Evolutionary conservation across 2,888 invertebrate species (phyloP), one percentile per base, ranked within the genome.

Genomic region (Habroteleia sp.): DNA sequence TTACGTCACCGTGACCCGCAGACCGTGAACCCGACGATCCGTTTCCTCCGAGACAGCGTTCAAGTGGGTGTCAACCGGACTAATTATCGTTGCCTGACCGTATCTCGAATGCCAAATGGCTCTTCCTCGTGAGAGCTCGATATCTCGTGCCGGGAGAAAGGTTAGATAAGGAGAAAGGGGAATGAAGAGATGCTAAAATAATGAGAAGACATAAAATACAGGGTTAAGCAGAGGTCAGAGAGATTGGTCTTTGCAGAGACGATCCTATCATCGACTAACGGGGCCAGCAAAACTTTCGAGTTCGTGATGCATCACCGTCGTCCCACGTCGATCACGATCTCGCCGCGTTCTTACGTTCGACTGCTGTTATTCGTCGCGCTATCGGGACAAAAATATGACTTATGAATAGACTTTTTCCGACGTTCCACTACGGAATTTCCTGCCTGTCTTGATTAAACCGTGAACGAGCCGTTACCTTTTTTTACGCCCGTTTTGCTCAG

Each of bases 191-290:
- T 63, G 78, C 75, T 74, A 75, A 71, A 74, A 76, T 76, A 72
- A 76, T 76, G 76, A 72, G 74, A 78, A 74, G 68, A 74, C 72
- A 78, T 74, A 76, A 72, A 76, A 76, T 74, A 74, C 44, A 72
- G 74, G 74, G 73, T 68, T 71, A 73, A 69, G 72, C 69, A 76
- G 72, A 68, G 77, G 79, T 77, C 74, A 74, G 76, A 77, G 78
- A 76, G 77, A 77, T 78, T 77, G 79, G 77, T 76, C 78, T 48
- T 56, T 75, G 78, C 80, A 82, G 80, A 79, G 78, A 79, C 78
- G 85, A 86, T 87, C 83, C 84, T 83, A 86, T 86, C 85, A 81
- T 84, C 83, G 85, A 80, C 79, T 86, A 87, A 83, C 81, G 87
- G 82, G 78, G 79, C 78, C 78, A 72, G 78, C 80, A 81, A 82